Base-by-base conservation (phyloP, 2,888 invertebrate genomes). In the Allolobophora icterica region DNA sequence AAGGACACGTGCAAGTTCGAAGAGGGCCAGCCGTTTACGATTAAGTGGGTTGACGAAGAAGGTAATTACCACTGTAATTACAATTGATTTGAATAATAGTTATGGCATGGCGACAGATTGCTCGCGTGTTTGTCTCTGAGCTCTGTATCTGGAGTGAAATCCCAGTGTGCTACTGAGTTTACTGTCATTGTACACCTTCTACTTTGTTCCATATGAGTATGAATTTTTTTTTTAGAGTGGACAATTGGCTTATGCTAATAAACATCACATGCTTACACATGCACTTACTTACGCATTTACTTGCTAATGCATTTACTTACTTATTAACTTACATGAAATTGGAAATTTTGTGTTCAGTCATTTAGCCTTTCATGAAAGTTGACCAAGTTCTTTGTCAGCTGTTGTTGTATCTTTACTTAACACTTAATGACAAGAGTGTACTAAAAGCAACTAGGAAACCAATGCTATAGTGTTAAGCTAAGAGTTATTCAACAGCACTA, bases 1-100 rank as follows among this genome's bases (percentile, higher is more conserved):
- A 97, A 97, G 94, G 98, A 98, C 92, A 98, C 98, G 94, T 99
- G 99, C 95, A 97, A 98, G 91, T 99, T 99, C 96, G 96, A 97
- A 92, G 96, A 97, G 84, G 97, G 97, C 94, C 98, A 98, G 96
- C 97, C 97, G 2, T 99, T 99, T 95, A 99, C 99, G 1, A 98
- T 99, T 97, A 99, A 99, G 96, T 99, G 99, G 99, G 98, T 99
- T 93, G 99, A 99, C 95, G 99, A 99, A 95, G 99, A 99, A 96
- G 97, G 96, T 96, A 93, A 71, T n/a, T 71, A n/a, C n/a, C 21
- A 21, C 3, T 71, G 30, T 71, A 30, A 71, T 93, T 93, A 93
- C 21, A 42, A 45, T 45, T 30, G 0, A 30, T 71, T n/a, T n/a
- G 11, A 71, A 71, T 71, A 30, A 71, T 17, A 71, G 71, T 71